A percentile compares a stretch with the other conserved stretches of the same genome.
Conservation (phyloP, 1,140 invertebrate genomes). For the Trichomalopsis sarcophagae region DNA sequence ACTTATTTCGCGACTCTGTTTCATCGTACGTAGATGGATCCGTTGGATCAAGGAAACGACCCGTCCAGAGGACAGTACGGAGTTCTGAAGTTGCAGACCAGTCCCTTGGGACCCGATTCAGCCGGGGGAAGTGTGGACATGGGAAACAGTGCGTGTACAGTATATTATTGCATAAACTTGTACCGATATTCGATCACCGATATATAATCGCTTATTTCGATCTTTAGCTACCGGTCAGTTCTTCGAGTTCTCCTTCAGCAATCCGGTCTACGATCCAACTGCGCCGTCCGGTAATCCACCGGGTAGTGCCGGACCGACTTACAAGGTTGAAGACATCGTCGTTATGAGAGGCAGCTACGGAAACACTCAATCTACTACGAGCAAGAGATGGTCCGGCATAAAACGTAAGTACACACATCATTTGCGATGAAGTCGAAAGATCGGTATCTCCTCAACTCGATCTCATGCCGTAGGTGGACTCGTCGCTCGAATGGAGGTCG, state of each 20-base stretch:
- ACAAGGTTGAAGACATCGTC: conserved; percentile 89
- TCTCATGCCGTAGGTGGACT: conserved; percentile 78
- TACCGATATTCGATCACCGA: not conserved
- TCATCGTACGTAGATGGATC: conserved; percentile 74
- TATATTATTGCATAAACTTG: conserved; percentile 11
- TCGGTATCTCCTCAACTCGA: not conserved
- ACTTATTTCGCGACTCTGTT: not conserved
- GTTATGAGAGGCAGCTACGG: conserved; percentile 78
- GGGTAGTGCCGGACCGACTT: conserved; percentile 77
- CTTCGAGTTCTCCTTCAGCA: conserved; percentile 83
- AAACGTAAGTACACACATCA: conserved; percentile 78
- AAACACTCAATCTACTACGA: conserved; percentile 67
- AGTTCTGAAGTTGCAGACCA: conserved; percentile 78
- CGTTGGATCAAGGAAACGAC: conserved; percentile 74
- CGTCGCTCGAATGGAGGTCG: conserved; percentile 82
- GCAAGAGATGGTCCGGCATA: conserved; percentile 78
- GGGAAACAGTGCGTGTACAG: conserved; percentile 58
- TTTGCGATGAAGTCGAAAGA: conserved; percentile 12
- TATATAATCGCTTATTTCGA: not conserved
- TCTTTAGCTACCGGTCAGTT: conserved; percentile 70
- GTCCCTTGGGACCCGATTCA: conserved; percentile 70
- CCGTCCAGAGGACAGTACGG: conserved; percentile 76
- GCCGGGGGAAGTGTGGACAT: conserved; percentile 62
- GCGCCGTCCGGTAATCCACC: conserved; percentile 75
- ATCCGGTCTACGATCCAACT: conserved; percentile 86